phyloP scores from a whole-genome alignment of 2,888 invertebrate species.

The Lucinisca nassula region DNA sequence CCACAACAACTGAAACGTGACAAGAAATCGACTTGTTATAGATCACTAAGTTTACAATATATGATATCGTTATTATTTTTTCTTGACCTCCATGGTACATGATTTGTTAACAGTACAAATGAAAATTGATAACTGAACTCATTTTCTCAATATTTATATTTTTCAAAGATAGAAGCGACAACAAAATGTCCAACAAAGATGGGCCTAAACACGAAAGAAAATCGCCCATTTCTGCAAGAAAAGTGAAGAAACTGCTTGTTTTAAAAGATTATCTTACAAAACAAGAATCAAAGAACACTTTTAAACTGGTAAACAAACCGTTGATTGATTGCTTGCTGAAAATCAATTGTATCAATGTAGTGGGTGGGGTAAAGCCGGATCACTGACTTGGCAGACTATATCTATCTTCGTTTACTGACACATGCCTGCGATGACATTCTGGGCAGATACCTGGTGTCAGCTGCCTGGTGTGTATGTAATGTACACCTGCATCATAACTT shows the following conservation, averaged over 20 bases:
- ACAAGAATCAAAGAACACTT: constrained; percentile 60
- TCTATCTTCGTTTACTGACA: no score
- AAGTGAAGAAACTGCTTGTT: constrained; percentile 61
- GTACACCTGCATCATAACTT: no score
- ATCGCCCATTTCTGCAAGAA: constrained; percentile 62
- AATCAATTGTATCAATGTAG: neutral
- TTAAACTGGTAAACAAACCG: neutral
- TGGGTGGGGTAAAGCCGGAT: constrained; percentile 16
- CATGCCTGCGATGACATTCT: no score
- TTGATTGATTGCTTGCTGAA: neutral
- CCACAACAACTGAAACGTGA: neutral
- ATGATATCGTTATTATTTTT: no score
- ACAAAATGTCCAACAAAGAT: constrained; percentile 71
- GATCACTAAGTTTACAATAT: no score
- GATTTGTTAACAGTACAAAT: no score
- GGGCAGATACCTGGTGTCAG: no score
- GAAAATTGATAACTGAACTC: no score
- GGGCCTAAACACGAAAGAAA: constrained; percentile 60
- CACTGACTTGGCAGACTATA: no score
- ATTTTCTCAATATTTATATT: neutral
- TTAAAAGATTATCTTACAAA: constrained; percentile 61
- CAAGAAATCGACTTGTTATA: no score
- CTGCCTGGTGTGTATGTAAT: no score
- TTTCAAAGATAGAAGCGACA: neutral
- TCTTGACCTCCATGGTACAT: no score